Conservation (phyloP, 1,140 invertebrate species). For the Macrocentrus cingulum region DNA sequence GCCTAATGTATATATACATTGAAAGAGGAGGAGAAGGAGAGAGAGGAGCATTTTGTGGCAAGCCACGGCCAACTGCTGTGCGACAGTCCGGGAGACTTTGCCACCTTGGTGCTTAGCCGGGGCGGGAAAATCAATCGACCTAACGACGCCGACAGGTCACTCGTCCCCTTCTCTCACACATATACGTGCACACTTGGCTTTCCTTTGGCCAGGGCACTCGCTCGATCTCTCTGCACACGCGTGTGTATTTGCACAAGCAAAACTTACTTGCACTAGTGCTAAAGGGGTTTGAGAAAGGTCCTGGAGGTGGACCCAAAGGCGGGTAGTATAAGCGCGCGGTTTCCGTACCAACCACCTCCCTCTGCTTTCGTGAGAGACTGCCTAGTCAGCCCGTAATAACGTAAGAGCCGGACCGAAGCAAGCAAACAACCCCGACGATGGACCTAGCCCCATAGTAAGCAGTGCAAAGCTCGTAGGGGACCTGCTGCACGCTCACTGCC, state of each 20-base stretch:
- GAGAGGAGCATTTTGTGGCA: conserved; percentile 51
- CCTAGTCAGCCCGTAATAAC: conserved; percentile 58
- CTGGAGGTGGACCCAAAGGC: conserved; percentile 13
- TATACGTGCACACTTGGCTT: conserved; percentile 4
- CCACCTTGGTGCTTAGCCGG: conserved; percentile 13
- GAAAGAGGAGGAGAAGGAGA: too few species aligned
- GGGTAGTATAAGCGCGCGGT: conserved; percentile 18
- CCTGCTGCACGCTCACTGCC: too few species aligned
- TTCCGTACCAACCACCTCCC: conserved; percentile 21
- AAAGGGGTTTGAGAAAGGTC: conserved; percentile 2
- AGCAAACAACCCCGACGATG: conserved; percentile 53
- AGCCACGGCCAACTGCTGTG: conserved; percentile 55
- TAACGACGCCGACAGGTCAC: conserved; percentile 44
- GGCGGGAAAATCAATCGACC: conserved; percentile 55
- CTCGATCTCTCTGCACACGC: conserved; percentile 10
- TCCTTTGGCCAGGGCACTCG: conserved; percentile 4
- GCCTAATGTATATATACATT: too few species aligned
- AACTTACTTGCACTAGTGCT: conserved; percentile 14
- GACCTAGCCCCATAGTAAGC: conserved; percentile 48
- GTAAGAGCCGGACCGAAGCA: conserved; percentile 53
- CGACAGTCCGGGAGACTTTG: conserved; percentile 34
- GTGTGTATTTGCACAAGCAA: neutral
- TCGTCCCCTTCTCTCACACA: conserved; percentile 8
- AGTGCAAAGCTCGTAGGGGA: conserved; percentile 42
- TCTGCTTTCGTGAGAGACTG: conserved; percentile 37